These are phyloP conservation scores for Semotilus atromaculatus DNA, from an alignment of 2,797 vertebrate species.

Conservation along the genomic window DNA sequence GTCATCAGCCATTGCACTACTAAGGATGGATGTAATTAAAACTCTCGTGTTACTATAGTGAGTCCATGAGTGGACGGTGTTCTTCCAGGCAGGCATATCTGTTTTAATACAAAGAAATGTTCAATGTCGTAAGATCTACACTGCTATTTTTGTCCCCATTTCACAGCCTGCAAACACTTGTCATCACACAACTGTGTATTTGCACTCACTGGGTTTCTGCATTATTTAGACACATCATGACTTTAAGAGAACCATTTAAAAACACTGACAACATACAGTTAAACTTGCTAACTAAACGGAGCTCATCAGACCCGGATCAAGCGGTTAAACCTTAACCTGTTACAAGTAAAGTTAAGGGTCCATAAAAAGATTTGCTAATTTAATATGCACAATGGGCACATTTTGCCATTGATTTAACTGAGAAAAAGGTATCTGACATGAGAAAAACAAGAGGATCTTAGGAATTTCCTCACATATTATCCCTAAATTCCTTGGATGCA, in stretches of 20 bases:
- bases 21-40: not conserved
- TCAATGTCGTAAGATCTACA: constrained; percentile 3
- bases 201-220: not conserved
- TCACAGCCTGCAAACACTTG: not conserved
- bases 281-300: not conserved
- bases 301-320: not conserved
- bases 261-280: not conserved
- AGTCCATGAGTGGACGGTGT: not conserved
- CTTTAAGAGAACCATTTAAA: not conserved
- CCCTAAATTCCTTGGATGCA: not conserved
- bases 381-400: not conserved
- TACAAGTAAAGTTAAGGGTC: not conserved
- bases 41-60: not conserved
- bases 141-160: constrained; percentile 4
- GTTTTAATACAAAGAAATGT: not conserved
- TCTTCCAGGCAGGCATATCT: not conserved
- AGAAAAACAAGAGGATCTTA: constrained; percentile 1
- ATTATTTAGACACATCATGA: not conserved
- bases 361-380: not conserved
- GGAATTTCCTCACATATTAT: not conserved
- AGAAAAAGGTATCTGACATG: not conserved
- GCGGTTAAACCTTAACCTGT: not conserved
- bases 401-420: not conserved
- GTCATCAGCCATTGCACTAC: not conserved
- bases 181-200: not conserved